Evolutionary conservation across 2,888 invertebrate species (phyloP), one percentile per base, ranked within the genome.

Genomic region (Leptinotarsa haldemani): DNA sequence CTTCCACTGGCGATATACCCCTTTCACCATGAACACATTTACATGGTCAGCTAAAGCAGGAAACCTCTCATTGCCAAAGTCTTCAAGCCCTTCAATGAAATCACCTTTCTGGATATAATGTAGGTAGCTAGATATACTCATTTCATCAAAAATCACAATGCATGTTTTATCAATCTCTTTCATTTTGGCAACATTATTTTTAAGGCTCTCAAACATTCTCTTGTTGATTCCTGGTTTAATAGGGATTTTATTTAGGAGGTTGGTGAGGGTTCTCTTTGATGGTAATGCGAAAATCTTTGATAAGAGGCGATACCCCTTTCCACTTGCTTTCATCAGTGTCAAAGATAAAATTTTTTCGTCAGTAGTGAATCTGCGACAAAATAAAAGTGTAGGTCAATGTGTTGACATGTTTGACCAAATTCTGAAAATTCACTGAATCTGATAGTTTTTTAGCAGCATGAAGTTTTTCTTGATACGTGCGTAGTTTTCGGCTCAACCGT

Each of bases 111-210:
- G 64, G 13, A 25, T 64, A 40, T 67, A 67, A 5, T 67, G 52
- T 48, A 67, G 16, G 20, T 67, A 53, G 15, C 52, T 67, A n/a
- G 67, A 67, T 5, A 67, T 25, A 67, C 53, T 53, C 67, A 67
- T 67, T 67, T 67, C 67, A 67, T 53, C 67, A 25, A 53, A 53
- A 67, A 67, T 67, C 30, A 67, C 9, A 67, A 67, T 67, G 40
- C 67, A 67, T 25, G 50, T 67, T 52, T 50, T 67, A 53, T 67
- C 53, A 53, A 53, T 18, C 30, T 25, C 52, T 12, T 48, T 67
- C n/a, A 25, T 46, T 52, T 52, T 52, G 5, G 52, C 52, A 52
- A 52, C 18, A 52, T 52, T n/a, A 52, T 52, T 52, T 52, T 52
- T 7, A 7, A 52, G 12, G 1, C 52, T 52, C 52, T 52, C 52